phyloP scores from a whole-genome alignment of 2,797 vertebrate species.

The Lacerta viridis region DNA sequence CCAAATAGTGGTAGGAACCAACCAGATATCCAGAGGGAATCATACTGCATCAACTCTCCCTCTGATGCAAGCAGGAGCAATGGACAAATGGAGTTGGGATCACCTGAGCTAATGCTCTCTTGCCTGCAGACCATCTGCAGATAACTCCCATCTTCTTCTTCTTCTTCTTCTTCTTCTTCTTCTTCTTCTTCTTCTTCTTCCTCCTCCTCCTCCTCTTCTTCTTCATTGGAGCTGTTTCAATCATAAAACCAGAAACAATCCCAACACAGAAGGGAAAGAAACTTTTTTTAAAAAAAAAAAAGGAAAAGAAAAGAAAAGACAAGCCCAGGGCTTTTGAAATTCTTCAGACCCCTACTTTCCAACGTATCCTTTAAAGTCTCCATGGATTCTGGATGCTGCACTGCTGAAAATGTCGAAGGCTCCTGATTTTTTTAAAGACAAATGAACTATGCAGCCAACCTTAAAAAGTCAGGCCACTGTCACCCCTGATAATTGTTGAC shows the following conservation, averaged over 20 bases:
- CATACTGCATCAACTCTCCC: neutral
- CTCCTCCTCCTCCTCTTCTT: too few relatives aligned
- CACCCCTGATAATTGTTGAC: slow-evolving; percentile 33
- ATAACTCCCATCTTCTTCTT: too few relatives aligned
- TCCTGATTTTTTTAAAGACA: neutral
- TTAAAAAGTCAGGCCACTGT: slow-evolving; percentile 22
- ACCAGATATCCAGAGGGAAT: neutral
- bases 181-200: too few relatives aligned
- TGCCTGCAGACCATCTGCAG: too few relatives aligned
- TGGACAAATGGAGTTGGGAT: too few relatives aligned
- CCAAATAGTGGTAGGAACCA: neutral
- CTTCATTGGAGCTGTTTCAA: neutral
- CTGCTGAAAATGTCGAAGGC: neutral
- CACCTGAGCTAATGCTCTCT: too few relatives aligned
- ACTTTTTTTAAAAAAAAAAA: neutral
- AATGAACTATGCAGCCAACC: slow-evolving; percentile 8
- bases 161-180: too few relatives aligned
- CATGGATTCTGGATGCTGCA: neutral
- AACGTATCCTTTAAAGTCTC: neutral
- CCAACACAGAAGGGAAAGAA: neutral
- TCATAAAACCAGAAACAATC: neutral
- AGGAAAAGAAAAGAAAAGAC: neutral
- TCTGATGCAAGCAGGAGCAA: neutral
- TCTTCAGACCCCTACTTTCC: neutral
- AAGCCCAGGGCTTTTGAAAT: neutral